phyloP scores from a whole-genome alignment of 2,888 invertebrate genomes.

The Caenorhabditis sulstoni region DNA sequence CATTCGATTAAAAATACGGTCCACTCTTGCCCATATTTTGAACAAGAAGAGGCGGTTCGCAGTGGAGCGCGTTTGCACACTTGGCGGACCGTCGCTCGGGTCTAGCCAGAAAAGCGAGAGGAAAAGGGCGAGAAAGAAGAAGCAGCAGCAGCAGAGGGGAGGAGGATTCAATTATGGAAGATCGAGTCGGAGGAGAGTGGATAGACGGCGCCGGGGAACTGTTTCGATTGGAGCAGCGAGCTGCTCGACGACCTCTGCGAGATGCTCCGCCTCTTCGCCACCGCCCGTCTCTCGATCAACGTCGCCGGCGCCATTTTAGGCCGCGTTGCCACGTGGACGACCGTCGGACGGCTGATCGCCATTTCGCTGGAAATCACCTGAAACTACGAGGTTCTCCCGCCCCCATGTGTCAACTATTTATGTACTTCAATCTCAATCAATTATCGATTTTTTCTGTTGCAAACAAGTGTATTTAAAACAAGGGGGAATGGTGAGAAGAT shows the following conservation, averaged over 20 bases:
- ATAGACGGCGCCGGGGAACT: conserved; percentile 68
- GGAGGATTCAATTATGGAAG: conserved; percentile 4
- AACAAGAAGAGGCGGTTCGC: too few relatives aligned
- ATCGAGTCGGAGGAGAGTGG: conserved; percentile 66
- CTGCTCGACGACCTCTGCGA: conserved; percentile 41
- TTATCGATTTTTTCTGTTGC: not conserved
- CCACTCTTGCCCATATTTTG: too few relatives aligned
- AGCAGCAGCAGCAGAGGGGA: not conserved
- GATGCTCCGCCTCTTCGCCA: conserved; percentile 20
- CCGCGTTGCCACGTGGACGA: conserved; percentile 24
- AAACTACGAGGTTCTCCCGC: conserved; percentile 1
- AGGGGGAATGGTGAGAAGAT: too few relatives aligned
- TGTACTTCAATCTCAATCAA: not conserved
- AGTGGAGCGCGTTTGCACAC: too few relatives aligned
- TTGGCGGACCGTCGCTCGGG: too few relatives aligned
- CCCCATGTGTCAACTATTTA: too few relatives aligned
- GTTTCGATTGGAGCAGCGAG: conserved; percentile 26
- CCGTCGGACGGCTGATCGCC: conserved; percentile 37
- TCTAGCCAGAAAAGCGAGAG: too few relatives aligned
- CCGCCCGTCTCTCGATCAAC: conserved; percentile 22
- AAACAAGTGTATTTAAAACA: not conserved
- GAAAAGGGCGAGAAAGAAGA: too few relatives aligned
- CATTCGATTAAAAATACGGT: not conserved
- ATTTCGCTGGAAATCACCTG: conserved; percentile 55
- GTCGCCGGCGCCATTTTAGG: conserved; percentile 51